A percentile compares a stretch with the other conserved stretches of the same genome.
Conservation (phyloP, 35 echinoderm and acorn worm genomes). For the Ophiothrix spiculata region DNA sequence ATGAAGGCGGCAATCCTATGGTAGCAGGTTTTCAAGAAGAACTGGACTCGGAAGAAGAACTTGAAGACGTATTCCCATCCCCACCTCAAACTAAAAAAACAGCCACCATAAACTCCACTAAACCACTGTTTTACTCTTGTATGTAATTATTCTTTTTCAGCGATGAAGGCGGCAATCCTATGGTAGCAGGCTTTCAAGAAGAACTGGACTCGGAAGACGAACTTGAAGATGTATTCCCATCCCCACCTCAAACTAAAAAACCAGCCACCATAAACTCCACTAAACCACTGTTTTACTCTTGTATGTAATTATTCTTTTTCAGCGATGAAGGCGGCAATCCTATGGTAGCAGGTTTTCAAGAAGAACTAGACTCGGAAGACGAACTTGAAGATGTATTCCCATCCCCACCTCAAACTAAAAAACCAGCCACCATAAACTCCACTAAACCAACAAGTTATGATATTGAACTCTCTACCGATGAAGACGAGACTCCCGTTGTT, state of each 20-base stretch:
- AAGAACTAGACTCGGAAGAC: constrained; percentile 96
- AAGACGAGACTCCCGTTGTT: constrained; percentile 24
- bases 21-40: constrained; percentile 93
- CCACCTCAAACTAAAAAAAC: too few relatives aligned
- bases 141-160: too few relatives aligned
- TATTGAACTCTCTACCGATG: constrained; percentile 62
- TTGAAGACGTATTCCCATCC: not conserved
- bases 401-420: not conserved
- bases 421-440: not conserved
- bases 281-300: too few relatives aligned
- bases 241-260: too few relatives aligned
- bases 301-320: too few relatives aligned
- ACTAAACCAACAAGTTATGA: constrained; percentile 46
- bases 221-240: too few relatives aligned
- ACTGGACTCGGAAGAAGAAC: constrained; percentile 89
- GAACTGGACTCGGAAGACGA: constrained; percentile 95
- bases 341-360: constrained; percentile 92
- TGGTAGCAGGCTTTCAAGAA: constrained; percentile 89
- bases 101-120: too few relatives aligned
- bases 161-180: constrained; percentile 74
- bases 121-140: too few relatives aligned
- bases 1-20: constrained; percentile 85
- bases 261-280: too few relatives aligned
- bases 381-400: constrained; percentile 19
- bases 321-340: constrained; percentile 82